phyloP scores from a whole-genome alignment of 1,140 invertebrate species.

The Adoxophyes honmai region DNA sequence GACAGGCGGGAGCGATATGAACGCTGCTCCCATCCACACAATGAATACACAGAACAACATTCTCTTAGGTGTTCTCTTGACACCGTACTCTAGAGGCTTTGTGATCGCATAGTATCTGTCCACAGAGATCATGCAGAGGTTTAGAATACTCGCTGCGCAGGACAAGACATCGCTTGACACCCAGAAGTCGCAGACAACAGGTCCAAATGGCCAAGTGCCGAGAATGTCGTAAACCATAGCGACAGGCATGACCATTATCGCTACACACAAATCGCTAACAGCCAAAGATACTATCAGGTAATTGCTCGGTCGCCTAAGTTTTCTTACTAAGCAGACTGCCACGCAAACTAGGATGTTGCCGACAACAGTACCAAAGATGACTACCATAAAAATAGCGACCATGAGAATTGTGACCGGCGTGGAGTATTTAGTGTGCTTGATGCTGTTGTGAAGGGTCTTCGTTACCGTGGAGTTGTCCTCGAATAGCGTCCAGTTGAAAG shows the following conservation, averaged over 20 bases:
- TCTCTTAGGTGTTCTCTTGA: constrained; percentile 89
- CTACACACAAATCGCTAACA: constrained; percentile 91
- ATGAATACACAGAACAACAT: constrained; percentile 91
- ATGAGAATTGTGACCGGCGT: constrained; percentile 80
- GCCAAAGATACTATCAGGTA: constrained; percentile 94
- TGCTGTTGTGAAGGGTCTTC: constrained; percentile 40
- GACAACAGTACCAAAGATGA: constrained; percentile 89
- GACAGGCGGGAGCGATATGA: constrained; percentile 92
- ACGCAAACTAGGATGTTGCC: constrained; percentile 94
- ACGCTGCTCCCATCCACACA: constrained; percentile 94
- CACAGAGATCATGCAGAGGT: constrained; percentile 94
- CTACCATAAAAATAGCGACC: constrained; percentile 83
- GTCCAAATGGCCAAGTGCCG: constrained; percentile 90
- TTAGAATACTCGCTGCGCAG: constrained; percentile 93
- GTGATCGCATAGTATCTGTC: constrained; percentile 95
- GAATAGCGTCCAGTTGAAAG: constrained; percentile 55
- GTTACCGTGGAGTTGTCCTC: constrained; percentile 47
- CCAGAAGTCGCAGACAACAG: constrained; percentile 91
- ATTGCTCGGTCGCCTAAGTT: constrained; percentile 90
- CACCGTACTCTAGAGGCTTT: constrained; percentile 92
- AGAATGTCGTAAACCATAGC: constrained; percentile 89
- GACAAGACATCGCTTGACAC: constrained; percentile 90
- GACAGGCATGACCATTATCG: constrained; percentile 90
- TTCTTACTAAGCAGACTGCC: constrained; percentile 91
- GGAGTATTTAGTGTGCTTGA: constrained; percentile 67